Conservation (phyloP, 92 coral and sea anemone genomes). For the Plumapathes pennacea region DNA sequence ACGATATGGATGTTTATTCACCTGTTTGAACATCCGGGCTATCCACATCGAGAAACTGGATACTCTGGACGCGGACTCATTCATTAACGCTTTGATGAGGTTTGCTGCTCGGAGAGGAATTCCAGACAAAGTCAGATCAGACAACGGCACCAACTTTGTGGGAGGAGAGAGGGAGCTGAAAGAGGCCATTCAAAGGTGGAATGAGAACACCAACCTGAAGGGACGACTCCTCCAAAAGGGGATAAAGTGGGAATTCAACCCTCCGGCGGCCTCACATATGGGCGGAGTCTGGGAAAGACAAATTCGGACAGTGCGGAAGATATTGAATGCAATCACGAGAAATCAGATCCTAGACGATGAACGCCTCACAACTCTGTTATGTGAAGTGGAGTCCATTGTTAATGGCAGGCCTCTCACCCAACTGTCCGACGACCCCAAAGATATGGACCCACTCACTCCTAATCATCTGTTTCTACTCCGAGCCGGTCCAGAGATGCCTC, state of each 20-base stretch:
- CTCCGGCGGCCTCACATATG: slow-evolving; percentile 18
- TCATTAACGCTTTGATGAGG: slow-evolving; percentile 17
- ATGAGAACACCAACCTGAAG: not conserved
- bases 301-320: slow-evolving; percentile 12
- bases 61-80: slow-evolving; percentile 32
- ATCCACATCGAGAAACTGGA: slow-evolving; percentile 22
- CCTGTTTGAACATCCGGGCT: slow-evolving; percentile 22
- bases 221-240: slow-evolving; percentile 13
- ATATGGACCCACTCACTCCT: slow-evolving; percentile 3
- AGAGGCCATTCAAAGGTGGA: slow-evolving; percentile 16
- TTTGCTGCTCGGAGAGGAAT: slow-evolving; percentile 23
- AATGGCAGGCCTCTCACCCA: slow-evolving; percentile 20
- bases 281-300: slow-evolving; percentile 22
- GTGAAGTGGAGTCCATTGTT: slow-evolving; percentile 19
- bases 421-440: slow-evolving; percentile 17
- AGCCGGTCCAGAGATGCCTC: not conserved
- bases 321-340: slow-evolving; percentile 6
- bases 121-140: slow-evolving; percentile 11
- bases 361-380: slow-evolving; percentile 11
- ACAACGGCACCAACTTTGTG: slow-evolving; percentile 20
- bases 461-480: slow-evolving; percentile 16
- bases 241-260: slow-evolving; percentile 9
- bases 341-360: slow-evolving; percentile 16
- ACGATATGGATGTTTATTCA: slow-evolving; percentile 17
- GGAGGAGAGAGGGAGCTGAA: slow-evolving; percentile 10